Evolutionary conservation across 2,888 invertebrate genomes (phyloP).

Genomic region (Trilocha varians): DNA sequence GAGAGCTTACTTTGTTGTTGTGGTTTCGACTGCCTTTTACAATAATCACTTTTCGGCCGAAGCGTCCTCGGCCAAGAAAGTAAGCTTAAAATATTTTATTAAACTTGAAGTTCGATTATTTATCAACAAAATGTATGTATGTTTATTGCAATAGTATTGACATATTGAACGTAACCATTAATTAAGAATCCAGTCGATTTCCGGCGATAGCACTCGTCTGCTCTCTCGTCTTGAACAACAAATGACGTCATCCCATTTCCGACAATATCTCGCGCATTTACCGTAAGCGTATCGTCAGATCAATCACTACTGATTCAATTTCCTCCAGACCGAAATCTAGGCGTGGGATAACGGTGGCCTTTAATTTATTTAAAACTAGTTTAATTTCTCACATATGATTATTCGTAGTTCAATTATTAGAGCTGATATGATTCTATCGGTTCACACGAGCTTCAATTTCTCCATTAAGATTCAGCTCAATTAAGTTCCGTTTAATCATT

Average conservation of each 20-base stretch:
- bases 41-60: too few species aligned
- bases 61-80: too few species aligned
- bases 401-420: not conserved
- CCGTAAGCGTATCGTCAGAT: not conserved
- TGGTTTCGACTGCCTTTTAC: too few species aligned
- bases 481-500: not conserved
- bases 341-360: constrained; percentile 21
- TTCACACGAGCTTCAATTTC: not conserved
- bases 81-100: too few species aligned
- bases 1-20: too few species aligned
- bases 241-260: constrained; percentile 21
- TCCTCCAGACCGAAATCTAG: constrained; percentile 17
- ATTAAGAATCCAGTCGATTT: constrained; percentile 1
- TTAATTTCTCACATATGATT: not conserved
- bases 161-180: not conserved
- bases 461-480: not conserved
- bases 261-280: not conserved
- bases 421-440: not conserved
- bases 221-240: constrained; percentile 7
- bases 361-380: constrained; percentile 14
- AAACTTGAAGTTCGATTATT: too few species aligned
- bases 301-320: constrained; percentile 9
- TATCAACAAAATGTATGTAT: too few species aligned
- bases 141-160: too few species aligned
- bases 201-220: not conserved